Evolutionary conservation across 2,113 vertebrate species (phyloP).

Genomic region (Dromiciops gliroides): DNA sequence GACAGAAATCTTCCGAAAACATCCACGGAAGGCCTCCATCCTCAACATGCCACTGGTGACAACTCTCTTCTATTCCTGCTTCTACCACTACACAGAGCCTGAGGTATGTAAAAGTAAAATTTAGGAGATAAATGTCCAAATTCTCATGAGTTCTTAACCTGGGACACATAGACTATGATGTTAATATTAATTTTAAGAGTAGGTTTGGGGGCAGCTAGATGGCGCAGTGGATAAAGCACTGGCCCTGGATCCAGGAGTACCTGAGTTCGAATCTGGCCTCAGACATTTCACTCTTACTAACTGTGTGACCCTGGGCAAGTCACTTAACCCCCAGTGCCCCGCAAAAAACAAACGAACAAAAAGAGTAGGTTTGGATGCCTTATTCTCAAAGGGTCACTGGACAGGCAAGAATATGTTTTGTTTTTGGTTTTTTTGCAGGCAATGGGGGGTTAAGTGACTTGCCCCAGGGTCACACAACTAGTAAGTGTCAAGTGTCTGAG

Average conservation of each 20-base stretch:
- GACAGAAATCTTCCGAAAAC: constrained; percentile 91
- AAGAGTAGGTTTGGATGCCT: constrained; percentile 13
- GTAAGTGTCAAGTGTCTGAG: no score
- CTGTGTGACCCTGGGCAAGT: no score
- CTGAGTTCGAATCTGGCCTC: no score
- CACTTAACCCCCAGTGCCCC: no score
- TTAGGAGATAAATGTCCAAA: not conserved
- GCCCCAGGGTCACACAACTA: no score
- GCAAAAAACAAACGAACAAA: no score
- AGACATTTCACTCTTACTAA: no score
- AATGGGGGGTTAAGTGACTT: no score
- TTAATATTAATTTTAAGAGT: constrained; percentile 2
- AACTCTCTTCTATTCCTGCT: constrained; percentile 96
- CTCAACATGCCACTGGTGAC: constrained; percentile 97
- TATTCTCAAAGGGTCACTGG: not conserved
- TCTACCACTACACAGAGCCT: constrained; percentile 94
- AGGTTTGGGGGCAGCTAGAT: no score
- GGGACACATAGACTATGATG: not conserved
- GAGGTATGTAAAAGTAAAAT: constrained; percentile 82
- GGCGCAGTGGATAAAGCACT: no score
- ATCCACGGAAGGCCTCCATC: constrained; percentile 94
- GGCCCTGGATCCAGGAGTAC: no score
- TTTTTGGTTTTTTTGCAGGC: no score
- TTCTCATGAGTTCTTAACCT: not conserved
- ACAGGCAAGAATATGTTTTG: not conserved